Conservation (phyloP, 2,113 vertebrate species). For the Pelecanoides urinatrix region DNA sequence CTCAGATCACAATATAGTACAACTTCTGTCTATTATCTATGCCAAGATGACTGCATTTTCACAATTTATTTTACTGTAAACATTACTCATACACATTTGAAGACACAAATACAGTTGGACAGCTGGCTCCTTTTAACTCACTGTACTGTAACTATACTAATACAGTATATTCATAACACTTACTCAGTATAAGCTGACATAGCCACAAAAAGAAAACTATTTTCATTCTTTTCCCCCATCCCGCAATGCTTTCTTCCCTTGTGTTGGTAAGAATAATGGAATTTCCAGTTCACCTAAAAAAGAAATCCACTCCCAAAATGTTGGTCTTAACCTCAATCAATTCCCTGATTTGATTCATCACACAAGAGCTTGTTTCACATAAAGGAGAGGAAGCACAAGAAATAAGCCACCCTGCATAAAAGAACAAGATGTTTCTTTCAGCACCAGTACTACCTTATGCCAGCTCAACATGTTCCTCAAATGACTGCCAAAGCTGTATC, state of each 20-base stretch:
- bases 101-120: background rate
- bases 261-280: background rate
- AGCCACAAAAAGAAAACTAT: background rate
- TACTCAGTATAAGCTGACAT: background rate
- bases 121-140: background rate
- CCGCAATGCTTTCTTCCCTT: background rate
- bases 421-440: background rate
- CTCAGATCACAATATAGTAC: background rate
- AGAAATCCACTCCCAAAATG: background rate
- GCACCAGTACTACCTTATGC: background rate
- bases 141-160: background rate
- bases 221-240: background rate
- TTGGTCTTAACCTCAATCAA: background rate
- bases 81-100: background rate
- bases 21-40: background rate
- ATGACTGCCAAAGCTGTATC: background rate
- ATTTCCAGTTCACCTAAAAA: no score
- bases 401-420: background rate
- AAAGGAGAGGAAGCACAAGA: background rate
- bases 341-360: background rate
- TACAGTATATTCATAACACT: background rate
- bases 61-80: background rate
- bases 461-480: background rate
- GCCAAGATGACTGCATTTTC: background rate
- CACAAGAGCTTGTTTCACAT: background rate